These are phyloP conservation scores for Apoda limacodes DNA, from an alignment of 2,888 invertebrate species.

Conservation along the genomic window DNA sequence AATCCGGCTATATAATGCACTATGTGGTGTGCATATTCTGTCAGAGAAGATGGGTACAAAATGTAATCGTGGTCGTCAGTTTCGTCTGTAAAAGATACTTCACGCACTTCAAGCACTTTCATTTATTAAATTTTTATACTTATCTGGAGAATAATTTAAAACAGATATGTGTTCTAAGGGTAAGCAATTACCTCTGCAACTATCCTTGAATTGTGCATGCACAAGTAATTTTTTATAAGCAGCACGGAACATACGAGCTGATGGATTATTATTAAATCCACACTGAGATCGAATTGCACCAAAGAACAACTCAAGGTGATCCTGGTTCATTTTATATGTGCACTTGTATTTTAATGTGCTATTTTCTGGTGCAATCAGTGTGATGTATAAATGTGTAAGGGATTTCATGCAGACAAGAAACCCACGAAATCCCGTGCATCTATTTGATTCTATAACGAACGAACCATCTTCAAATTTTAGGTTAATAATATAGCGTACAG, in stretches of 20 bases:
- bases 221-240: constrained; percentile 13
- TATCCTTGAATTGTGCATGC: constrained; percentile 13
- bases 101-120: constrained; percentile 2
- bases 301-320: constrained; percentile 12
- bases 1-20: constrained; percentile 7
- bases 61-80: constrained; percentile 3
- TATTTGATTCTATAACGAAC: constrained; percentile 1
- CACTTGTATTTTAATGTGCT: constrained; percentile 6
- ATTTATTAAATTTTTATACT: constrained; percentile 3
- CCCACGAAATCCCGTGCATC: constrained; percentile 9
- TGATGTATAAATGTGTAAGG: constrained; percentile 4
- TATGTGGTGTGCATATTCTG: constrained; percentile 4
- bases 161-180: constrained; percentile 10
- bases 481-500: constrained; percentile 1
- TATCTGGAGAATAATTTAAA: constrained; percentile 6
- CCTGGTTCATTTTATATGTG: constrained; percentile 11
- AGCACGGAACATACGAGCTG: constrained; percentile 11
- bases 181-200: constrained; percentile 9
- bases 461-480: constrained; percentile 2
- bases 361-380: neutral
- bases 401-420: constrained; percentile 7
- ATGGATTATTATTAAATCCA: constrained; percentile 15
- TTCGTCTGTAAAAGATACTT: neutral
- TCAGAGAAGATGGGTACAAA: neutral
- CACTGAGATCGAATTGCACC: constrained; percentile 11